Base-by-base conservation (phyloP, 1,140 invertebrate species). In the Orius insidiosus region DNA sequence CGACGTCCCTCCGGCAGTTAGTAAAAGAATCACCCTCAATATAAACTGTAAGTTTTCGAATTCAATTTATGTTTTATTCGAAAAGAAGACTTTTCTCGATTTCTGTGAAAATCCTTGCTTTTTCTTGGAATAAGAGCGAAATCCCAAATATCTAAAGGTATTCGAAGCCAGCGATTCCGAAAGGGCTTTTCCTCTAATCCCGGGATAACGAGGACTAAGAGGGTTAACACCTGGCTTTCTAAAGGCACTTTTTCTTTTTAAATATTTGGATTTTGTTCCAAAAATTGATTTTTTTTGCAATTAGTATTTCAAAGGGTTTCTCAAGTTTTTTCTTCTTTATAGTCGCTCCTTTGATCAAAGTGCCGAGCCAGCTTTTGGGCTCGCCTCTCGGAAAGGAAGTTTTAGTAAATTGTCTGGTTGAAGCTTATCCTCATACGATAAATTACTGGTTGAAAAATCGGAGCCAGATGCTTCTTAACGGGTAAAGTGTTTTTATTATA, bases 21-120 rank as follows among this genome's bases (percentile, higher is more conserved):
- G 81, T 67, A 87, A 86, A 63, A 66, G 84, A 53, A 80, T 89
- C 51, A 77, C 76, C 36, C 68, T 88, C 39, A 80, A 79, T 60
- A 81, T 89, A 46, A 85, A 87, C 63, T 90, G 85, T 90, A 70
- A 85, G 83, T 77, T 24, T 15, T n/a, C n/a, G n/a, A n/a, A n/a
- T n/a, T n/a, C n/a, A 11, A 4, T 10, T 36, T 15, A 4, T 24
- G 7, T 24, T 24, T 24, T 24, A 7, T 24, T 24, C 7, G 7
- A 24, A 24, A 24, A 24, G n/a, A n/a, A n/a, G n/a, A 3, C 24
- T 24, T 24, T 24, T 24, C 24, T 24, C 24, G 24, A 24, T 24
- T 24, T 4, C 24, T 24, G 24, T n/a, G 24, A 24, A 24, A 24
- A 24, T 3, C 7, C 24, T 24, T 24, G 3, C 7, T 7, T 7